Conservation (phyloP, 2,797 vertebrate genomes). For the Oreonectes daqikongensis region DNA sequence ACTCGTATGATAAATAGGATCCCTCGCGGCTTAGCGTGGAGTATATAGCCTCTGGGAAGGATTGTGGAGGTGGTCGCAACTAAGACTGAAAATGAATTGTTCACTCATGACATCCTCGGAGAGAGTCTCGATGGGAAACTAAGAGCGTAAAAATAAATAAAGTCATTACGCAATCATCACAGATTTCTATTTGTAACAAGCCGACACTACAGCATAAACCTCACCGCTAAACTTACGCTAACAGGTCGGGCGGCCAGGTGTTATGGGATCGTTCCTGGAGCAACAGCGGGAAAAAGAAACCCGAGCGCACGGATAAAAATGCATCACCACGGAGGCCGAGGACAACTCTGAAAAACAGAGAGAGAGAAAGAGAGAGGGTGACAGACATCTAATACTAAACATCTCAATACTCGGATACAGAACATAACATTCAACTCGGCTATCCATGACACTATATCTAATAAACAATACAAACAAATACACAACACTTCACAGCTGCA, state of each 20-base stretch:
- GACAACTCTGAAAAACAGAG: slow-evolving; percentile 32
- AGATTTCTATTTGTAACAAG: slow-evolving; percentile 6
- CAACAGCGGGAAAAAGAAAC: slow-evolving; percentile 44
- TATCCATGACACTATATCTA: neutral
- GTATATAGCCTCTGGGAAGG: neutral
- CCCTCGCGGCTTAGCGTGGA: neutral
- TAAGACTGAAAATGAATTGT: neutral
- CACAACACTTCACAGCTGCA: neutral
- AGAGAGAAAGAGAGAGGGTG: neutral
- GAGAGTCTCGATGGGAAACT: neutral
- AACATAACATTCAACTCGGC: slow-evolving; percentile 9
- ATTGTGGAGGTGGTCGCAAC: neutral
- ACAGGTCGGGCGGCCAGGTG: slow-evolving; percentile 35
- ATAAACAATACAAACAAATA: neutral
- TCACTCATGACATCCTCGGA: neutral
- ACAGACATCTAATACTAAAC: slow-evolving; percentile 14
- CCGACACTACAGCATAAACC: neutral
- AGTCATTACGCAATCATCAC: neutral
- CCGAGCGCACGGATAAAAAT: slow-evolving; percentile 48
- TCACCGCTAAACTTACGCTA: slow-evolving; percentile 33
- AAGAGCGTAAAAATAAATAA: slow-evolving; percentile 28
- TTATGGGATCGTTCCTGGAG: slow-evolving; percentile 50
- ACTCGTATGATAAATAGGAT: neutral
- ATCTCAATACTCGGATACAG: slow-evolving; percentile 16
- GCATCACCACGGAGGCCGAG: slow-evolving; percentile 37